Evolutionary conservation across 2,113 vertebrate genomes (phyloP).

Genomic region (Micronisus gabar): DNA sequence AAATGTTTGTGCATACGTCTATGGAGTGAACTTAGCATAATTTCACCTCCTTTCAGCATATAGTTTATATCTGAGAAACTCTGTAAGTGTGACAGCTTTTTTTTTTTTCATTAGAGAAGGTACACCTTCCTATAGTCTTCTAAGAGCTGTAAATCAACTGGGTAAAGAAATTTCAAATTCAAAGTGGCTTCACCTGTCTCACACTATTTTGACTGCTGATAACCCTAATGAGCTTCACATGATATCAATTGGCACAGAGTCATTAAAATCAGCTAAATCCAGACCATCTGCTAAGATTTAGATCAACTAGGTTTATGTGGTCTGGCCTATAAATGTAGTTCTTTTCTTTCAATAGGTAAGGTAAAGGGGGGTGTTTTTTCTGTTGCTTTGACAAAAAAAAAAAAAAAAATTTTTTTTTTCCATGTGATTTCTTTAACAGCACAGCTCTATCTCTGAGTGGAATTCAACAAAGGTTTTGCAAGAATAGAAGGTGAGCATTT

Average conservation of each 20-base stretch:
- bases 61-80: background rate
- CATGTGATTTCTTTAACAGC: background rate
- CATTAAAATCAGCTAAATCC: background rate
- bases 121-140: background rate
- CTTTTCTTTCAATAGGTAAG: background rate
- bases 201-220: background rate
- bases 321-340: accelerated
- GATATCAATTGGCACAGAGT: background rate
- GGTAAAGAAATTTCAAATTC: background rate
- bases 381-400: background rate
- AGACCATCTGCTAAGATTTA: background rate
- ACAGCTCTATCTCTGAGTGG: background rate
- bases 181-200: background rate
- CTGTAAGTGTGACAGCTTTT: background rate
- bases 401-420: too few species aligned
- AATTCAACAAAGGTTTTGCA: background rate
- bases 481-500: background rate
- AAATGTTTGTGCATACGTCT: background rate
- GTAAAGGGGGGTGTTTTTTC: background rate
- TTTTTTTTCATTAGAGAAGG: background rate
- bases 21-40: background rate
- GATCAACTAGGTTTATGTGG: background rate
- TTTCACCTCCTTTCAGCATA: background rate
- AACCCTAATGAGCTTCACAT: background rate
- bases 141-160: background rate